phyloP scores from a whole-genome alignment of 2,113 vertebrate species.

The Psettodes erumei region DNA sequence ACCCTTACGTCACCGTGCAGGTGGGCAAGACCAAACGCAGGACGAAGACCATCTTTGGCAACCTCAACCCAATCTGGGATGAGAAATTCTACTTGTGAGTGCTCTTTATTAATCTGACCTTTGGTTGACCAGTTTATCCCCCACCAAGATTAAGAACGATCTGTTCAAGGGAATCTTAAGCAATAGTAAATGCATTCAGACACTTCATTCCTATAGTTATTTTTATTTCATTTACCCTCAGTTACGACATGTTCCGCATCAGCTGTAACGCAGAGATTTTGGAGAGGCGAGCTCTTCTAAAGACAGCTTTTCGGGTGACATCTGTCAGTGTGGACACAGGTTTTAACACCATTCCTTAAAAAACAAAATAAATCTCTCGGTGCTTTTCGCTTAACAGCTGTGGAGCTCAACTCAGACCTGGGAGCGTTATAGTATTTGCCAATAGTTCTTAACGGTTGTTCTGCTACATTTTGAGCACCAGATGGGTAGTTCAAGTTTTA shows the following conservation, averaged over 20 bases:
- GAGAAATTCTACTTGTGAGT: constrained; percentile 98
- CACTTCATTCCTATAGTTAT: not conserved
- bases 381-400: constrained; percentile 7
- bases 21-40: constrained; percentile 97
- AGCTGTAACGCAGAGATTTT: constrained; percentile 17
- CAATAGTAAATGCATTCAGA: constrained; percentile 20
- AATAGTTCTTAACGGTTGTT: not conserved
- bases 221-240: too few relatives aligned
- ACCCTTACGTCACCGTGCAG: constrained; percentile 98
- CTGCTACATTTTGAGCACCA: not conserved
- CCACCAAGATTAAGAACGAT: constrained; percentile 10
- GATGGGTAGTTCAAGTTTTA: not conserved
- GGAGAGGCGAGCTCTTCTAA: not conserved
- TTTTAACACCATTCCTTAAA: constrained; percentile 12
- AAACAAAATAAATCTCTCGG: not conserved
- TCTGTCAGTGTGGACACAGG: constrained; percentile 15
- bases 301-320: constrained; percentile 9
- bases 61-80: constrained; percentile 97
- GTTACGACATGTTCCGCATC: not conserved
- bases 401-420: not conserved
- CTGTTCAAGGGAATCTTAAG: constrained; percentile 3
- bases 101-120: constrained; percentile 32
- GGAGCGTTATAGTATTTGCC: not conserved
- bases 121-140: constrained; percentile 24
- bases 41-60: constrained; percentile 98